Conservation (phyloP, 1,140 invertebrate genomes). For the Drosophila pandora region DNA sequence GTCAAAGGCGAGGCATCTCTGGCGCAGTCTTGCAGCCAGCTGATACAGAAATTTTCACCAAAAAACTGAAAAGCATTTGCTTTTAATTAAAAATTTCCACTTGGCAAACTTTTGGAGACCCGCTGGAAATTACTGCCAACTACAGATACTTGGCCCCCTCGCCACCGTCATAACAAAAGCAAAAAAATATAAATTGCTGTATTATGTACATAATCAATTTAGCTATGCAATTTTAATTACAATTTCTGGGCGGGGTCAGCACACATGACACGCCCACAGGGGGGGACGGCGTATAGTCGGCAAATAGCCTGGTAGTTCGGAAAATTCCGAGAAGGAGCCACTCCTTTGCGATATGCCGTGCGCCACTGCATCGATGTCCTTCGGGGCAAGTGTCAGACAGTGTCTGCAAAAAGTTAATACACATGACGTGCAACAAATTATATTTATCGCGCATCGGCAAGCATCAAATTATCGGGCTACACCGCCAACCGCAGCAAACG, state of each 20-base stretch:
- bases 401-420: conserved; percentile 80
- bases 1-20: conserved; percentile 35
- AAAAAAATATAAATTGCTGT: conserved; percentile 24
- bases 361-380: conserved; percentile 7
- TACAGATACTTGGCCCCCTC: conserved; percentile 28
- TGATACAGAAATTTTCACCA: conserved; percentile 45
- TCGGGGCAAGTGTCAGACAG: conserved; percentile 42
- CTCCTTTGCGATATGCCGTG: conserved; percentile 52
- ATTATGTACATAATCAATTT: conserved; percentile 73
- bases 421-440: conserved; percentile 83
- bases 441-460: conserved; percentile 83
- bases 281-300: conserved; percentile 48
- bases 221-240: conserved; percentile 79
- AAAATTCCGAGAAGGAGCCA: not conserved
- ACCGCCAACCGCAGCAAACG: conserved; percentile 47
- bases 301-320: not conserved
- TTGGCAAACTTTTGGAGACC: conserved; percentile 64
- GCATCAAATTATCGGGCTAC: conserved; percentile 78
- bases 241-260: conserved; percentile 74
- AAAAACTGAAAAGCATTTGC: conserved; percentile 72
- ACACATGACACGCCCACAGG: conserved; percentile 26
- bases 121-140: conserved; percentile 66
- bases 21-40: conserved; percentile 29
- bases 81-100: conserved; percentile 81
- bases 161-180: conserved; percentile 16